A percentile compares a stretch with the other conserved stretches of the same genome.
Evolutionary conservation across 1,140 invertebrate genomes (phyloP).

Genomic region (Thaumetopoea pityocampa): DNA sequence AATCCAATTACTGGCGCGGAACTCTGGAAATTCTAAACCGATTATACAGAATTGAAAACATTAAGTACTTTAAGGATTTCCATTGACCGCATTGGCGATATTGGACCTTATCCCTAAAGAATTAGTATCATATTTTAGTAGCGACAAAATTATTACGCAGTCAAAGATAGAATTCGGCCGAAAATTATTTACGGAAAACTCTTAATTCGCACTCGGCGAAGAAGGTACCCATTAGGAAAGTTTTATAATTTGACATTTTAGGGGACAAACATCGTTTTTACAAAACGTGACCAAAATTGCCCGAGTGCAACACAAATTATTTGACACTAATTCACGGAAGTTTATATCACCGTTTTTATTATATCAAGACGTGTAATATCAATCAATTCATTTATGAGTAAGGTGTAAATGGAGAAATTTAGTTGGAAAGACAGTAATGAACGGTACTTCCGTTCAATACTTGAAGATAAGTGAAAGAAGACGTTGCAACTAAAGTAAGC

Average conservation of each 20-base stretch:
- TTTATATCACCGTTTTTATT: too few species aligned
- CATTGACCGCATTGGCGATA: constrained; percentile 26
- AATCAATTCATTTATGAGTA: too few species aligned
- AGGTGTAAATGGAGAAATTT: too few species aligned
- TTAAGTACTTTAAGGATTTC: constrained; percentile 68
- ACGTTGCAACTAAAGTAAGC: too few species aligned
- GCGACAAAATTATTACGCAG: constrained; percentile 38
- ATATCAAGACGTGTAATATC: too few species aligned
- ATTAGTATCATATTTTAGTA: constrained; percentile 29
- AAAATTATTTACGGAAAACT: constrained; percentile 65
- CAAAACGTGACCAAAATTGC: constrained; percentile 33
- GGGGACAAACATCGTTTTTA: constrained; percentile 34
- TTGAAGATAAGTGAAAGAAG: too few species aligned
- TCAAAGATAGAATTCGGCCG: constrained; percentile 66
- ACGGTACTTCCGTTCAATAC: too few species aligned
- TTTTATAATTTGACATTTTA: constrained; percentile 52
- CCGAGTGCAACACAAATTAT: constrained; percentile 12
- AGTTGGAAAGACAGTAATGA: too few species aligned
- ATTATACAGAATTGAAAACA: constrained; percentile 75
- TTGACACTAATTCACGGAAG: constrained; percentile 3
- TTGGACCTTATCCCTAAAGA: constrained; percentile 33
- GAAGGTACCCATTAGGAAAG: constrained; percentile 58
- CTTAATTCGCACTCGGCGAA: constrained; percentile 50
- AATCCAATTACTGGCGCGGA: constrained; percentile 68
- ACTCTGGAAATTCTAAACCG: constrained; percentile 73